Base-by-base conservation (phyloP, 2,888 invertebrate genomes). In the Cataglyphis cursor region DNA sequence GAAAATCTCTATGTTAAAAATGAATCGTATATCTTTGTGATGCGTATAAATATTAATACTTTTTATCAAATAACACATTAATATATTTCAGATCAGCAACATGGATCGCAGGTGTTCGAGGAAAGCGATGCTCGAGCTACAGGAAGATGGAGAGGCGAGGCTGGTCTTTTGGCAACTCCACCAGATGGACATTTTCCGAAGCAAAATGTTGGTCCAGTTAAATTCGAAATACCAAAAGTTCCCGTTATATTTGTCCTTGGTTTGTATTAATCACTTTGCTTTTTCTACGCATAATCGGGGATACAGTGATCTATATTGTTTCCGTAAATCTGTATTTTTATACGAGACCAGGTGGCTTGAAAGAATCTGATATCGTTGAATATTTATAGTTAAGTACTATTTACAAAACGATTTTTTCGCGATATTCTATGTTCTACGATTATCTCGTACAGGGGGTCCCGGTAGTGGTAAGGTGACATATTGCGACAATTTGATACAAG, bases 391-490 rank as follows among this genome's bases (percentile, higher is more conserved):
- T 51, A 61, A 41, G 51, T 51, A 21, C 0, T 35, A 15, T 15
- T 31, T 51, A 21, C 1, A 21, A 5, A 65, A 35, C 24, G 8
- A 65, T 35, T 10, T 21, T n/a, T 64, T 18, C 12, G 3, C 4
- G 48, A 75, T 35, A 35, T n/a, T 51, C 48, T 18, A 48, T 28
- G 12, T 59, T 61, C 2, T 28, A 9, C 3, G 21, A 75, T 66
- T 24, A 35, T 75, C 35, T 75, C 9, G 12, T 93, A 8, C 6
- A 98, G 98, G 99, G 93, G 99, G 99, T 87, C 99, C 99, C 88
- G 99, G 99, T 91, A 98, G 98, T 95, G 99, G 99, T 65, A 99
- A 99, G 97, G 99, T 99, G 96, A 99, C 99, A 93, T 99, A 99
- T 95, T 99, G 99, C 96, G 98, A 98, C 95, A 98, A 97, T 93